These are phyloP conservation scores for Drosophila asahinai DNA, from an alignment of 1,140 invertebrate genomes.

Conservation along the genomic window DNA sequence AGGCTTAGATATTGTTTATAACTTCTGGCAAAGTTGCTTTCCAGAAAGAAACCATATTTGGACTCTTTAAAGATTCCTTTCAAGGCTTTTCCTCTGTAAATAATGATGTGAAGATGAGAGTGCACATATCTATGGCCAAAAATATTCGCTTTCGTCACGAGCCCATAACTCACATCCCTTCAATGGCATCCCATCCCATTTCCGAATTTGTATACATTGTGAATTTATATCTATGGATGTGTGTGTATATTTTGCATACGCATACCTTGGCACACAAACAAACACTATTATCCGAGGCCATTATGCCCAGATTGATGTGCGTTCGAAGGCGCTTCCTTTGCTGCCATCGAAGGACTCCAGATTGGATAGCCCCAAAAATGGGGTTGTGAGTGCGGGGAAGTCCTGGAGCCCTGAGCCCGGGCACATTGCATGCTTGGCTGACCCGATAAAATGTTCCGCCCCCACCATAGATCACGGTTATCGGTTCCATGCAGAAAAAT, in stretches of 20 bases:
- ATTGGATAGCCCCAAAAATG: conserved; percentile 21
- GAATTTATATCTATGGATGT: conserved; percentile 44
- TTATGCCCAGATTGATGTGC: conserved; percentile 77
- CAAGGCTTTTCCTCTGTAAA: no score
- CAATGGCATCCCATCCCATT: not conserved
- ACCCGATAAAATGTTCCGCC: conserved; percentile 57
- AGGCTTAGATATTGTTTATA: not conserved
- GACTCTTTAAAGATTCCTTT: not conserved
- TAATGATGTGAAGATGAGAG: not conserved
- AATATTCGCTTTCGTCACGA: not conserved
- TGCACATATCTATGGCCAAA: not conserved
- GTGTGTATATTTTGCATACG: conserved; percentile 58
- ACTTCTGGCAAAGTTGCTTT: not conserved
- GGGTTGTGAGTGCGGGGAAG: not conserved
- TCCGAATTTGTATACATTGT: conserved; percentile 28
- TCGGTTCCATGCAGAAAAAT: not conserved
- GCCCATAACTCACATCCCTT: not conserved
- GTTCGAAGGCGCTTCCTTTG: conserved; percentile 41
- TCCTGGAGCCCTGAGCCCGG: conserved; percentile 1
- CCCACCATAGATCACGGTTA: not conserved
- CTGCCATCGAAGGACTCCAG: conserved; percentile 24
- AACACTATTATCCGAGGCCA: conserved; percentile 74
- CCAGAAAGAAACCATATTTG: not conserved
- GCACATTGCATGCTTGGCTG: conserved; percentile 60
- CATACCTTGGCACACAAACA: conserved; percentile 76